Evolutionary conservation across 2,113 vertebrate species (phyloP).

Genomic region (Ophiodon elongatus): DNA sequence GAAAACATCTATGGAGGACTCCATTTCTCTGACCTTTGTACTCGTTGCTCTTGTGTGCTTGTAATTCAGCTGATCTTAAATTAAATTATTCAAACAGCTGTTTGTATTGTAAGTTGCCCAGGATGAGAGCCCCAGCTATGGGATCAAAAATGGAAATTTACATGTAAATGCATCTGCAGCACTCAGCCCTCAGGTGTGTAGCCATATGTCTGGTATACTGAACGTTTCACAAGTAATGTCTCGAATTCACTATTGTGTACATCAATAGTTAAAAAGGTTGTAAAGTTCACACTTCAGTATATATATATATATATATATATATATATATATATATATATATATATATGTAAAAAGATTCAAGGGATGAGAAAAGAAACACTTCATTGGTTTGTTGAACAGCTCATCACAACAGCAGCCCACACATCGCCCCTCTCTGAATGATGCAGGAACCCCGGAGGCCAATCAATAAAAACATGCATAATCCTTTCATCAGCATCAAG

Average conservation of each 20-base stretch:
- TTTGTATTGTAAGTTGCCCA: conserved; percentile 12
- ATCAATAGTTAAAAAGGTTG: neutral
- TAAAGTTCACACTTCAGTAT: neutral
- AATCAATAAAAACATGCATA: conserved; percentile 54
- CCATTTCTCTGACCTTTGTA: conserved; percentile 30
- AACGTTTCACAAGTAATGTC: neutral
- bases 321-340: neutral
- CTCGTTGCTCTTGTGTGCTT: conserved; percentile 15
- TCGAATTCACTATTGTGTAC: neutral
- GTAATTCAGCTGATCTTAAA: conserved; percentile 32
- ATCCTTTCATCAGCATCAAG: conserved; percentile 59
- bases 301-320: neutral
- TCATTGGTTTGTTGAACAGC: conserved; percentile 13
- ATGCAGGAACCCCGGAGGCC: conserved; percentile 24
- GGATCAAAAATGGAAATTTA: conserved; percentile 32
- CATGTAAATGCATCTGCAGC: conserved; percentile 19
- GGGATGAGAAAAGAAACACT: conserved; percentile 6
- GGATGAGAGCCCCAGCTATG: neutral
- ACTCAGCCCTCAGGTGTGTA: neutral
- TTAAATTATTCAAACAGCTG: conserved; percentile 49
- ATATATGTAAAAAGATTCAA: conserved; percentile 3
- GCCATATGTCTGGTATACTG: neutral
- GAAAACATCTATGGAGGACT: neutral
- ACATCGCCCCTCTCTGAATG: conserved; percentile 1
- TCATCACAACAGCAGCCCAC: conserved; percentile 20